Conservation (phyloP, 2,888 invertebrate genomes). For the Auanema freiburgensis region DNA sequence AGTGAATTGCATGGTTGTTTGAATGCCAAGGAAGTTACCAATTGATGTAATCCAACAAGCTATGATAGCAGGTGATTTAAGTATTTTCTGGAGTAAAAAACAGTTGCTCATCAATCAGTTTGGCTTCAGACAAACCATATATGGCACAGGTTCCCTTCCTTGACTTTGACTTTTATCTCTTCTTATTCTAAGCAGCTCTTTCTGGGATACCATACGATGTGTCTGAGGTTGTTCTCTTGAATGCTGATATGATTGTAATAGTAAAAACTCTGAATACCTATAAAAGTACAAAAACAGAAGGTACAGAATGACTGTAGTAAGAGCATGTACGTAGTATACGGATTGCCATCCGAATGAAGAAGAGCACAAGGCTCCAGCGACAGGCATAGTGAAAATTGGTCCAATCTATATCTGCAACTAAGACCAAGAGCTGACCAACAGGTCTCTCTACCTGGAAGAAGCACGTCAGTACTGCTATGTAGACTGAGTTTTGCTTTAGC, state of each 20-base stretch:
- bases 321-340: conserved; percentile 45
- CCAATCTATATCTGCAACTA: conserved; percentile 23
- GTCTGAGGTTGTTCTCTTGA: conserved; percentile 33
- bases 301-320: conserved; percentile 37
- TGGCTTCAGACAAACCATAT: conserved; percentile 7
- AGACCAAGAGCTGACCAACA: neutral
- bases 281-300: conserved; percentile 41
- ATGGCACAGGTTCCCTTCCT: conserved; percentile 24
- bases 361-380: conserved; percentile 42
- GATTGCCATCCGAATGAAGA: conserved; percentile 43
- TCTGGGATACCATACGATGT: conserved; percentile 31
- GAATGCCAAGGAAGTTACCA: conserved; percentile 42
- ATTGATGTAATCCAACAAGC: conserved; percentile 33
- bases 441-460: conserved; percentile 34
- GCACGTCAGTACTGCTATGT: conserved; percentile 36
- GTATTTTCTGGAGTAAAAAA: conserved; percentile 15
- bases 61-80: conserved; percentile 29
- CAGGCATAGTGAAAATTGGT: conserved; percentile 47
- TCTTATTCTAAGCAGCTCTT: conserved; percentile 37
- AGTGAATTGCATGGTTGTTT: conserved; percentile 42
- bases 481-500: conserved; percentile 39
- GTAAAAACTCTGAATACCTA: conserved; percentile 21
- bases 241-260: neutral
- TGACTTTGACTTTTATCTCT: conserved; percentile 26
- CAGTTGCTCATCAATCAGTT: too few relatives aligned